Percentiles rank a stretch among this genome's conserved stretches.
These are phyloP conservation scores for Seriola quinqueradiata DNA, from an alignment of 2,113 vertebrate genomes.

Conservation along the genomic window DNA sequence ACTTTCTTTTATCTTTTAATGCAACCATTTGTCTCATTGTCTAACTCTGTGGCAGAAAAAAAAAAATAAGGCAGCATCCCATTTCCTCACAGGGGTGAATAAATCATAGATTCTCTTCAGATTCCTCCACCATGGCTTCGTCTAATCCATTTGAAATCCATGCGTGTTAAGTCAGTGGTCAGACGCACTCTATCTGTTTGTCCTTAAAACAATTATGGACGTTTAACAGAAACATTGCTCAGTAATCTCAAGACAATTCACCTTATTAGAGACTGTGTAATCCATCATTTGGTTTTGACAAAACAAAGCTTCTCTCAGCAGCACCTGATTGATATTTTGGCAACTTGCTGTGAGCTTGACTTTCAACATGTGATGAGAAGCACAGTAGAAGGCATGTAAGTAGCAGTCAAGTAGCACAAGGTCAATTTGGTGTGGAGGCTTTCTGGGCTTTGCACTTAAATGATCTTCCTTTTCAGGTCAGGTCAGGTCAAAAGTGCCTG, in stretches of 20 bases:
- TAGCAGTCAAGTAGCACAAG: slow-evolving; percentile 19
- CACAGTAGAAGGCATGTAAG: slow-evolving; percentile 19
- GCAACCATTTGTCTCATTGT: slow-evolving; percentile 80
- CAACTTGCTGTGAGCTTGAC: slow-evolving; percentile 29
- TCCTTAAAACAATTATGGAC: slow-evolving; percentile 28
- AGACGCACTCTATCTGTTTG: slow-evolving; percentile 17
- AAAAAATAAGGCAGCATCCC: slow-evolving; percentile 65
- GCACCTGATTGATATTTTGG: slow-evolving; percentile 40
- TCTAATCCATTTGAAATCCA: slow-evolving; percentile 51
- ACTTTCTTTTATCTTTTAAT: slow-evolving; percentile 83
- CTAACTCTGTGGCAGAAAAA: slow-evolving; percentile 58
- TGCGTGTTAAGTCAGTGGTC: slow-evolving; percentile 45
- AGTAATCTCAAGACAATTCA: slow-evolving; percentile 15
- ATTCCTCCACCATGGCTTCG: slow-evolving; percentile 52
- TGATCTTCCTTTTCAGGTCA: slow-evolving; percentile 2
- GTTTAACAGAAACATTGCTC: slow-evolving; percentile 16
- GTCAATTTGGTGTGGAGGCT: slow-evolving; percentile 29
- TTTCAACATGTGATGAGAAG: slow-evolving; percentile 16
- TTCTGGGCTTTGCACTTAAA: slow-evolving; percentile 21
- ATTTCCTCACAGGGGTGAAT: slow-evolving; percentile 69
- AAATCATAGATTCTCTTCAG: slow-evolving; percentile 66
- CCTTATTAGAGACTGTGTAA: slow-evolving; percentile 1
- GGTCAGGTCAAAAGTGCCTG: slow-evolving; percentile 13
- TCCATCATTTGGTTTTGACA: slow-evolving; percentile 29
- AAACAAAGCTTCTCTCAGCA: slow-evolving; percentile 38